phyloP scores from a whole-genome alignment of 2,888 invertebrate species.

The Doris montereyensis region DNA sequence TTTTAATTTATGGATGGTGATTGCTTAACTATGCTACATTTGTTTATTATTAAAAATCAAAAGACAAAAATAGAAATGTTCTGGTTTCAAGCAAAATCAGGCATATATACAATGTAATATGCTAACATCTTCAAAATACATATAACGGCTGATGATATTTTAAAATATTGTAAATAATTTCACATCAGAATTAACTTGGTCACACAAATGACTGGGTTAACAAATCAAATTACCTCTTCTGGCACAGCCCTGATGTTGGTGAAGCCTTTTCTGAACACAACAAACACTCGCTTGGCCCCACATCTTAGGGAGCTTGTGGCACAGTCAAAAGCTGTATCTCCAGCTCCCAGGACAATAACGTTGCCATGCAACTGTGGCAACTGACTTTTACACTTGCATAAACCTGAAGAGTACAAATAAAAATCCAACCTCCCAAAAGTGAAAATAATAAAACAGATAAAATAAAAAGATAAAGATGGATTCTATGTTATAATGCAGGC shows the following conservation, averaged over 20 bases:
- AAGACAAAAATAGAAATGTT: no score
- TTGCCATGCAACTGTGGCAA: constrained; percentile 86
- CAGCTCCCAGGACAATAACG: constrained; percentile 94
- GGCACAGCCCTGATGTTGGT: constrained; percentile 96
- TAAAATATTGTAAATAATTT: no score
- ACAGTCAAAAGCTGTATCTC: constrained; percentile 99
- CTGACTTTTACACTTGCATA: constrained; percentile 84
- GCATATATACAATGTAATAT: no score
- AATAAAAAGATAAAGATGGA: neutral
- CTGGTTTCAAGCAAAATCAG: no score
- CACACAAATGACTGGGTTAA: no score
- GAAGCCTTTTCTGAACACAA: constrained; percentile 95
- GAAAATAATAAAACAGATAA: no score
- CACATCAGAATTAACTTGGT: no score
- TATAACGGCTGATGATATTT: no score
- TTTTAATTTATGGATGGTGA: no score
- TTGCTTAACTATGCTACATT: no score
- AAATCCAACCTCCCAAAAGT: neutral
- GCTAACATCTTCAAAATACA: no score
- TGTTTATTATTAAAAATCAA: no score
- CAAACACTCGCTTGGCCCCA: constrained; percentile 91
- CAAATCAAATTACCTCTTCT: constrained; percentile 95
- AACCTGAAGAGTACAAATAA: constrained; percentile 75
- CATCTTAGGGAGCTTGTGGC: constrained; percentile 97
- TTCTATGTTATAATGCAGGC: neutral